phyloP scores from a whole-genome alignment of 2,113 vertebrate species.

The Eublepharis macularius region DNA sequence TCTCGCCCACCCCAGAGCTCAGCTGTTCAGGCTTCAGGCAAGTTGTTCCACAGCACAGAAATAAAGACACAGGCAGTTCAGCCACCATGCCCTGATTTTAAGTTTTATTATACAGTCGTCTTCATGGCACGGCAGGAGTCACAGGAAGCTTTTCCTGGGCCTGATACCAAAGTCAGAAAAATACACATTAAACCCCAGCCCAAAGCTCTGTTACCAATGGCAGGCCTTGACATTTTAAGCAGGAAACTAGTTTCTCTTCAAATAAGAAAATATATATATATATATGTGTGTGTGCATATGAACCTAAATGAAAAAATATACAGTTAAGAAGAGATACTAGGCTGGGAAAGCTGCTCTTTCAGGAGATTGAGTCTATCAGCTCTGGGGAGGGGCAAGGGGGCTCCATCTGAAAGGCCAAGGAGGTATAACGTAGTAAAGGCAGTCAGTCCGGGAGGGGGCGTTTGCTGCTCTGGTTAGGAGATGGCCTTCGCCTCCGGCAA shows the following conservation, averaged over 20 bases:
- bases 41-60: neutral
- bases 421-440: constrained; percentile 85
- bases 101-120: constrained; percentile 82
- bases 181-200: constrained; percentile 67
- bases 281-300: constrained; percentile 63
- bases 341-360: constrained; percentile 43
- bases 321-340: constrained; percentile 79
- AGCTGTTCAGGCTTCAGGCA: neutral
- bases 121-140: constrained; percentile 74
- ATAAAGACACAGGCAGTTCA: neutral
- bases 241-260: constrained; percentile 80
- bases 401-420: constrained; percentile 76
- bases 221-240: constrained; percentile 69
- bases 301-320: constrained; percentile 89
- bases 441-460: constrained; percentile 66
- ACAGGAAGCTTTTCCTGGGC: constrained; percentile 74
- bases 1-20: neutral
- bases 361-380: constrained; percentile 55
- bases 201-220: constrained; percentile 53
- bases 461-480: constrained; percentile 76
- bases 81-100: constrained; percentile 61
- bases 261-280: constrained; percentile 96
- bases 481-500: constrained; percentile 98
- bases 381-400: constrained; percentile 38
- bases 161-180: constrained; percentile 78